These are phyloP conservation scores for Quadroppia sp. DNA, from an alignment of 2,888 invertebrate genomes.

Conservation along the genomic window DNA sequence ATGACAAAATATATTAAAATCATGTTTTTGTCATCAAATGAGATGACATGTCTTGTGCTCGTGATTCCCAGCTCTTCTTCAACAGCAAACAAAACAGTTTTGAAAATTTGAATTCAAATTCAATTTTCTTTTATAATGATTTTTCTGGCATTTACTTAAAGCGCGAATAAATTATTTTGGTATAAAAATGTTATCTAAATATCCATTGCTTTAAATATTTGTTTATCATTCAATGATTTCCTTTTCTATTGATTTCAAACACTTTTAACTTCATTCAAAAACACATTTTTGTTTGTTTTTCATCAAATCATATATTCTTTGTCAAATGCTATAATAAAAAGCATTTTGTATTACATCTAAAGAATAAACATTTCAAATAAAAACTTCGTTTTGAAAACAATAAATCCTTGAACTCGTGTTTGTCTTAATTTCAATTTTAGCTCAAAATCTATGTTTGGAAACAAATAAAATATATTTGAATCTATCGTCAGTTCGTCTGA, in stretches of 20 bases:
- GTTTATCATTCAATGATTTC: background rate
- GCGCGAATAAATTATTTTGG: conserved; percentile 4
- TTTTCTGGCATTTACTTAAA: background rate
- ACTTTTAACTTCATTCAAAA: no score
- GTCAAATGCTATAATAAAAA: background rate
- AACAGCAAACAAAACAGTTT: background rate
- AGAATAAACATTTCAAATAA: background rate
- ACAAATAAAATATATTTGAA: background rate
- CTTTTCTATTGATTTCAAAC: background rate
- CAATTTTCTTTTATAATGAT: background rate
- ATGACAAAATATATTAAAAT: background rate
- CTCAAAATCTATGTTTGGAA: background rate
- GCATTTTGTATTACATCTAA: background rate
- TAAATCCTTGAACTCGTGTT: background rate
- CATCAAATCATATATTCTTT: background rate
- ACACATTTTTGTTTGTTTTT: no score
- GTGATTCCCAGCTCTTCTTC: background rate
- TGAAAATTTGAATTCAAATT: background rate
- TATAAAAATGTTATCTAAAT: background rate
- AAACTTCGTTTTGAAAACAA: background rate
- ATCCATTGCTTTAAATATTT: background rate
- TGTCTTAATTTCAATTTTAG: background rate
- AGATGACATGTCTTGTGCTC: background rate
- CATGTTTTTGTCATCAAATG: background rate
- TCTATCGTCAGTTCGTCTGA: background rate